Evolutionary conservation across 2,888 invertebrate genomes (phyloP).

Genomic region (Cosmorhoe ocellata): DNA sequence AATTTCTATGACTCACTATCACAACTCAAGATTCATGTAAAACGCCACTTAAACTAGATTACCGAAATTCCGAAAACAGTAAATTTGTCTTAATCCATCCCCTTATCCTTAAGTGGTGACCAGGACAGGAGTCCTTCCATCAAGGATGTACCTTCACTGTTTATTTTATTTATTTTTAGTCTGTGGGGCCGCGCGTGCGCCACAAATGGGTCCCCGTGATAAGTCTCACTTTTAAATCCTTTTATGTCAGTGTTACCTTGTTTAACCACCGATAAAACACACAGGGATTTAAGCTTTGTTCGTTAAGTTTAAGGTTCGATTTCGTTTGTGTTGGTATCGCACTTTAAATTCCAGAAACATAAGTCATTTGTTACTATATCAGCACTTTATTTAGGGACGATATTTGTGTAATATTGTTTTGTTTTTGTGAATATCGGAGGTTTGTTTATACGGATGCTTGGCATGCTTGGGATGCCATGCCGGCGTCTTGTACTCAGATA

Average conservation of each 20-base stretch:
- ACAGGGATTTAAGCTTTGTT: conserved; percentile 43
- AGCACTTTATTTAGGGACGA: conserved; percentile 78
- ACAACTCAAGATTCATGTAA: conserved; percentile 20
- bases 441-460: conserved; percentile 61
- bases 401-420: too few species aligned
- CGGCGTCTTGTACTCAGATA: conserved; percentile 42
- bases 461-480: conserved; percentile 51
- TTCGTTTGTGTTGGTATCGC: conserved; percentile 31
- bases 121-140: conserved; percentile 68
- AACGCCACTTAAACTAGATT: conserved; percentile 35
- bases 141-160: conserved; percentile 54
- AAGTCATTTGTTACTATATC: conserved; percentile 81
- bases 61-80: conserved; percentile 31
- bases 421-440: conserved; percentile 63
- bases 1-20: conserved; percentile 13
- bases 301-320: conserved; percentile 30
- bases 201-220: conserved; percentile 78
- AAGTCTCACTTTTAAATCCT: conserved; percentile 81
- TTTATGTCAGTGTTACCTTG: conserved; percentile 70
- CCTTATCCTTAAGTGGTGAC: conserved; percentile 51
- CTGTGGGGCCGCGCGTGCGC: conserved; percentile 77
- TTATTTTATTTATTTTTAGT: conserved; percentile 54
- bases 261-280: conserved; percentile 36
- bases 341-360: conserved; percentile 77
- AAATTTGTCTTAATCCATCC: conserved; percentile 32